Evolutionary conservation across 1,140 invertebrate species (phyloP).

Genomic region (Tetranychus cinnabarinus): DNA sequence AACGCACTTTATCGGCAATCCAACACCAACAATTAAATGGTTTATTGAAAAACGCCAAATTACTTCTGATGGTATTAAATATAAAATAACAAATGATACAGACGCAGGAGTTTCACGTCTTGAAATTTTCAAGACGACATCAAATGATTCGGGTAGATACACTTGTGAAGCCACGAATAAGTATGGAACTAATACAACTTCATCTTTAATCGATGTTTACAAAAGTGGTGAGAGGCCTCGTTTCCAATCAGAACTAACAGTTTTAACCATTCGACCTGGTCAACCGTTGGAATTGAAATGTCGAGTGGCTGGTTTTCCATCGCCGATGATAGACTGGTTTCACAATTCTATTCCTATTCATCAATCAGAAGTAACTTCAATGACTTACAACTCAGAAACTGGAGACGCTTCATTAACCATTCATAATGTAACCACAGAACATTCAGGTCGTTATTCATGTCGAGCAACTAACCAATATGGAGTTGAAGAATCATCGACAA

Average conservation of each 20-base stretch:
- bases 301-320: background rate
- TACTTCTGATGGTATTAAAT: background rate
- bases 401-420: background rate
- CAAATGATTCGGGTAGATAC: constrained; percentile 24
- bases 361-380: background rate
- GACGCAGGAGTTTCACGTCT: background rate
- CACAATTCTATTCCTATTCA: background rate
- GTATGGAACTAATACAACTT: background rate
- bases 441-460: background rate
- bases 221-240: background rate
- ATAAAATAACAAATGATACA: background rate
- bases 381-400: background rate
- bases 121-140: background rate
- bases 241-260: background rate
- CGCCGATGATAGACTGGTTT: background rate
- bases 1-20: background rate
- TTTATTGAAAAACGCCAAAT: background rate
- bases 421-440: background rate
- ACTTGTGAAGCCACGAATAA: constrained; percentile 12
- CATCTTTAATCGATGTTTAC: background rate
- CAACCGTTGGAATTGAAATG: background rate
- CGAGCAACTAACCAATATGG: background rate
- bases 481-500: background rate
- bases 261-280: background rate
- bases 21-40: background rate